phyloP scores from a whole-genome alignment of 2,797 vertebrate species.

The Darevskia nairensis region DNA sequence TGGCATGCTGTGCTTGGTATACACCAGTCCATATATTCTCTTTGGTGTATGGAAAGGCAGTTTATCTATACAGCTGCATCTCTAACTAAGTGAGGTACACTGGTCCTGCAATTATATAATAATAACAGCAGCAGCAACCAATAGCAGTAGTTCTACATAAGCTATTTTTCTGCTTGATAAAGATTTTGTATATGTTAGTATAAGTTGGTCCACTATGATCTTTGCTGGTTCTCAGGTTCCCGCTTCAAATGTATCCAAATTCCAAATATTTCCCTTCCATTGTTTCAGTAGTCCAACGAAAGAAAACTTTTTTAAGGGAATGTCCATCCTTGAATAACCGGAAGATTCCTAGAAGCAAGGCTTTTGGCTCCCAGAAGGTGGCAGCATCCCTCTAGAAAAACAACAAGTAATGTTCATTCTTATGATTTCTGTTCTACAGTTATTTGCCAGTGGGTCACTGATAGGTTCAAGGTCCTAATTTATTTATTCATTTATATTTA shows the following conservation, averaged over 20 bases:
- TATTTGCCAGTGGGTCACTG: conserved; percentile 54
- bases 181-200: too few species aligned
- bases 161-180: background rate
- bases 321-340: conserved; percentile 13
- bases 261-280: background rate
- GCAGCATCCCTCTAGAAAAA: conserved; percentile 72
- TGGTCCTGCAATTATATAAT: background rate
- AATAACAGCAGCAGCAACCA: background rate
- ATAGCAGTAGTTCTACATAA: background rate
- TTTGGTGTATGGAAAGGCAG: background rate
- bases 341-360: conserved; percentile 39
- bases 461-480: conserved; percentile 61
- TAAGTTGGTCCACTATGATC: too few species aligned
- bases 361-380: conserved; percentile 70
- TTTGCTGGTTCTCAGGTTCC: too few species aligned
- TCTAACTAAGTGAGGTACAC: too few species aligned
- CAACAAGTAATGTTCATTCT: background rate
- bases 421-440: conserved; percentile 54
- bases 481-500: conserved; percentile 33
- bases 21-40: background rate
- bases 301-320: background rate
- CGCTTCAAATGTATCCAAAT: background rate
- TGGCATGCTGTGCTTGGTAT: background rate
- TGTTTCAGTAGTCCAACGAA: background rate
- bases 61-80: background rate